phyloP scores from a whole-genome alignment of 1,140 invertebrate genomes.

The Alviniconcha marisindica region DNA sequence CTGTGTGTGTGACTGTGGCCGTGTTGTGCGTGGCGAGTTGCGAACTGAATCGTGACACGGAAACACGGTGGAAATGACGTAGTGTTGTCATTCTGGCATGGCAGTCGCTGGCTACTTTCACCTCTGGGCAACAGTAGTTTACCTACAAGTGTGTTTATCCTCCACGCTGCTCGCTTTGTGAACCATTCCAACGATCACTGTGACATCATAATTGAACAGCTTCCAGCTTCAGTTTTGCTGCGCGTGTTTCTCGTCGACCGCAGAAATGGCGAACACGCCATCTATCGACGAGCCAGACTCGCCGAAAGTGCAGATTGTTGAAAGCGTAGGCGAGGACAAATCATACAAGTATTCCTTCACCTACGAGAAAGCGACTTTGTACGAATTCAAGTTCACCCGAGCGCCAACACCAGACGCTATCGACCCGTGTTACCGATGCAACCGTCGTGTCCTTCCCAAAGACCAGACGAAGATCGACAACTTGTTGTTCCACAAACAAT shows the following conservation, averaged over 20 bases:
- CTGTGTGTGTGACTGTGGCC: background rate
- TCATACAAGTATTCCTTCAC: slow-evolving; percentile 69
- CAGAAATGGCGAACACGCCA: background rate
- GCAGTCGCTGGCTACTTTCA: background rate
- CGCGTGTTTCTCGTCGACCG: background rate
- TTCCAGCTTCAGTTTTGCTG: background rate
- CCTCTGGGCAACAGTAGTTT: no score
- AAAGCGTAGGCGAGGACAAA: slow-evolving; percentile 57
- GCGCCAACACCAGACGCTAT: slow-evolving; percentile 60
- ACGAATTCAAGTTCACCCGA: slow-evolving; percentile 71
- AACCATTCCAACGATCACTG: background rate
- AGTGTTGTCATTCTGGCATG: slow-evolving; percentile 15
- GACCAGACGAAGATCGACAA: slow-evolving; percentile 70
- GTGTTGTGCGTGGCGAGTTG: background rate
- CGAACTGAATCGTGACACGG: background rate
- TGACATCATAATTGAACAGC: background rate
- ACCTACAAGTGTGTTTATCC: no score
- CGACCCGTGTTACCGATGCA: slow-evolving; percentile 71
- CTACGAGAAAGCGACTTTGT: slow-evolving; percentile 69
- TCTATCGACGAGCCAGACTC: background rate
- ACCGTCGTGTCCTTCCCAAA: slow-evolving; percentile 64
- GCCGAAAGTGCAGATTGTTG: slow-evolving; percentile 52
- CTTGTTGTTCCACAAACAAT: slow-evolving; percentile 71
- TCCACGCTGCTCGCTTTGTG: no score
- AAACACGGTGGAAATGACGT: slow-evolving; percentile 30